phyloP scores from a whole-genome alignment of 2,888 invertebrate genomes.

The Drosophila limbata region DNA sequence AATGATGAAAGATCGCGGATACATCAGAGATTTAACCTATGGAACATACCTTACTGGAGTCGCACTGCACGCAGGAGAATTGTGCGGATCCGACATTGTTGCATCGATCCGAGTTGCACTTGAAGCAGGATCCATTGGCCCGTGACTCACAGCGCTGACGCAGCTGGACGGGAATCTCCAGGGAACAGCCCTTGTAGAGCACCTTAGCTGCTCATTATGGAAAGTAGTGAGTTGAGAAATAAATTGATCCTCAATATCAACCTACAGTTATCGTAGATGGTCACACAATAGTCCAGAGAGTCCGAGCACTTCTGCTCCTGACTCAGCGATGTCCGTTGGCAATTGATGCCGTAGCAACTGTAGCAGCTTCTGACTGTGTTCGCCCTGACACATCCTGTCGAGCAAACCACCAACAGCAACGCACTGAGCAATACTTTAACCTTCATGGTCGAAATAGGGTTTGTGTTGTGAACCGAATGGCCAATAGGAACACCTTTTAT shows the following conservation, averaged over 20 bases:
- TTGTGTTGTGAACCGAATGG: conserved; percentile 39
- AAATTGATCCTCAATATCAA: not conserved
- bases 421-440: conserved; percentile 36
- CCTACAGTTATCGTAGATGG: conserved; percentile 81
- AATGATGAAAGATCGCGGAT: accelerated
- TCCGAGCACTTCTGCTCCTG: conserved; percentile 71
- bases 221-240: not conserved
- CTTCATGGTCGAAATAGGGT: conserved; percentile 52
- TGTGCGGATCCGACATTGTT: conserved; percentile 78
- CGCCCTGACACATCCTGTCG: conserved; percentile 49
- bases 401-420: conserved; percentile 37
- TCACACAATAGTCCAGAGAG: conserved; percentile 82
- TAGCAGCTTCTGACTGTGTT: conserved; percentile 73
- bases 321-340: conserved; percentile 68
- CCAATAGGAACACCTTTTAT: conserved; percentile 59
- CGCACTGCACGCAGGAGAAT: conserved; percentile 80
- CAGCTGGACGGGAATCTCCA: conserved; percentile 73
- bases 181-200: conserved; percentile 80
- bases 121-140: conserved; percentile 68
- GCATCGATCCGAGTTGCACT: conserved; percentile 81
- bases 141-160: conserved; percentile 71
- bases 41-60: conserved; percentile 68
- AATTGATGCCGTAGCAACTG: conserved; percentile 80
- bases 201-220: conserved; percentile 59
- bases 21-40: not conserved